Conservation (phyloP, 2,888 invertebrate species). For the Archaeoteleia sp. region DNA sequence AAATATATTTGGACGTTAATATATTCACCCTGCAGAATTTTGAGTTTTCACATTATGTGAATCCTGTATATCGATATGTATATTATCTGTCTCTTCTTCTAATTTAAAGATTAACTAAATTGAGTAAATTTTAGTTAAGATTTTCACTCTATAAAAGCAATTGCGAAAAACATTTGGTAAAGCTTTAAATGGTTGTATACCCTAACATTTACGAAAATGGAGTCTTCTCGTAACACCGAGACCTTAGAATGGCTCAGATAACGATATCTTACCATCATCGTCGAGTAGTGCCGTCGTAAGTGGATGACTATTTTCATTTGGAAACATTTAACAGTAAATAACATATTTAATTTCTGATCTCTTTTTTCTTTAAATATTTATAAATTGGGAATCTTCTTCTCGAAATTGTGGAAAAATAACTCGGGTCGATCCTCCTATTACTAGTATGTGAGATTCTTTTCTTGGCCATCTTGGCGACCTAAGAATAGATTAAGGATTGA, state of each 20-base stretch:
- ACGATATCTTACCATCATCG: conserved; percentile 30
- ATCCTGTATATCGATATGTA: too few species aligned
- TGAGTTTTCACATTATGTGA: too few species aligned
- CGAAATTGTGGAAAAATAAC: neutral
- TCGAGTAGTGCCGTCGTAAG: conserved; percentile 25
- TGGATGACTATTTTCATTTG: conserved; percentile 9
- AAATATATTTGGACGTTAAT: too few species aligned
- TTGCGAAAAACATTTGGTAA: neutral
- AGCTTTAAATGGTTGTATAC: conserved; percentile 7
- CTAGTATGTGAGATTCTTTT: neutral
- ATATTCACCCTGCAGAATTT: too few species aligned
- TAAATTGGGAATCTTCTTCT: neutral
- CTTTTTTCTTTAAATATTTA: too few species aligned
- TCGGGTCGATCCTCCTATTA: too few species aligned
- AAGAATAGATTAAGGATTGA: conserved; percentile 16
- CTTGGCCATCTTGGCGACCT: neutral
- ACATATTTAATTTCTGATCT: neutral
- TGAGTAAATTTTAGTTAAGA: too few species aligned
- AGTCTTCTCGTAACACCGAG: conserved; percentile 23
- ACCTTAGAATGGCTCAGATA: conserved; percentile 29
- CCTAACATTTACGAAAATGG: conserved; percentile 32
- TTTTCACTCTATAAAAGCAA: too few species aligned
- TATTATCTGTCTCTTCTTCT: too few species aligned
- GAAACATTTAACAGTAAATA: too few species aligned
- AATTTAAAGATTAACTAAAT: too few species aligned